Percentiles rank a stretch among this genome's conserved stretches.
Evolutionary conservation across 2,888 invertebrate species (phyloP).

Genomic region (Slavum lentiscoides): DNA sequence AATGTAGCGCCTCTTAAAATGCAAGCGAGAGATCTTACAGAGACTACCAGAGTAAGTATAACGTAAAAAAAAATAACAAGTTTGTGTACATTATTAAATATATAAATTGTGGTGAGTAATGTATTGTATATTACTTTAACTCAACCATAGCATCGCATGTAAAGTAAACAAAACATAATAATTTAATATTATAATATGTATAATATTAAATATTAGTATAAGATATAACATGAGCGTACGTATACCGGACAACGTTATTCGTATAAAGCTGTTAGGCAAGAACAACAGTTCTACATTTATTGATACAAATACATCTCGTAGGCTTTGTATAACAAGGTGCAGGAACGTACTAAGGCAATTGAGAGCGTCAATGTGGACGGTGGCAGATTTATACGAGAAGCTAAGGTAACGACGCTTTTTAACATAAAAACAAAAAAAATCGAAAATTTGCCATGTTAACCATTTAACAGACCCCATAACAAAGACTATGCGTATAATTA

Average conservation of each 20-base stretch:
- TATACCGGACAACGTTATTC: conserved; percentile 19
- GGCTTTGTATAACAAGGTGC: conserved; percentile 89
- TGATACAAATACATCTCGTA: conserved; percentile 61
- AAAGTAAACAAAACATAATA: conserved; percentile 24
- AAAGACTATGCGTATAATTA: conserved; percentile 53
- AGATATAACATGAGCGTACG: conserved; percentile 17
- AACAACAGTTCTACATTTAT: conserved; percentile 25
- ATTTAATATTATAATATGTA: conserved; percentile 25
- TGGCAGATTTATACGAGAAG: conserved; percentile 93
- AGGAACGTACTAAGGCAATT: conserved; percentile 90
- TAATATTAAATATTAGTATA: conserved; percentile 25
- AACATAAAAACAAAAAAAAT: conserved; percentile 46
- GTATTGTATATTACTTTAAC: conserved; percentile 25
- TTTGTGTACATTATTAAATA: neutral
- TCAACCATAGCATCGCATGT: conserved; percentile 30
- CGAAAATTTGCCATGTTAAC: conserved; percentile 46
- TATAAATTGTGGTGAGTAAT: conserved; percentile 27
- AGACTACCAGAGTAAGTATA: conserved; percentile 74
- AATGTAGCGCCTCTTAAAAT: conserved; percentile 69
- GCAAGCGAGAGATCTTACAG: conserved; percentile 74
- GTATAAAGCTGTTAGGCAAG: neutral
- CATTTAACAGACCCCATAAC: conserved; percentile 54
- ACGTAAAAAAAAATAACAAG: neutral
- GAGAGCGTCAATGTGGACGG: conserved; percentile 95
- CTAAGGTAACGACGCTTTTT: conserved; percentile 77